Percentiles rank a stretch among this genome's conserved stretches.
These are phyloP conservation scores for Spea bombifrons DNA, from an alignment of 2,113 vertebrate species.

Conservation along the genomic window DNA sequence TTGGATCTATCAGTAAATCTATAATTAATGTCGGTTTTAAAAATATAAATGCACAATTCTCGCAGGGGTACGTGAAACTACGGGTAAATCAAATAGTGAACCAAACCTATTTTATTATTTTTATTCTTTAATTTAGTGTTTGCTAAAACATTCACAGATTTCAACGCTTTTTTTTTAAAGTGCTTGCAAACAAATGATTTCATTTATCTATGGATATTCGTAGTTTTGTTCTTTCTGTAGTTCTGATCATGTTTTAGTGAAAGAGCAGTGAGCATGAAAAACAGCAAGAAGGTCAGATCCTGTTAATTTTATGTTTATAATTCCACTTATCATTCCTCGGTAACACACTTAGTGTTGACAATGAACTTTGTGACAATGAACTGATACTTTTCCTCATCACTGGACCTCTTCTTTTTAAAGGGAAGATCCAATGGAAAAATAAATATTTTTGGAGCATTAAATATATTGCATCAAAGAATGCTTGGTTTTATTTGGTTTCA, in stretches of 20 bases:
- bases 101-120: neutral
- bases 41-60: constrained; percentile 41
- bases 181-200: constrained; percentile 2
- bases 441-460: too few species aligned
- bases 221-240: neutral
- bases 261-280: neutral
- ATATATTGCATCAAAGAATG: too few species aligned
- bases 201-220: constrained; percentile 11
- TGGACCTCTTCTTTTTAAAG: too few species aligned
- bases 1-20: constrained; percentile 61
- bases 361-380: neutral
- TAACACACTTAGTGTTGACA: neutral
- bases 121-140: constrained; percentile 8
- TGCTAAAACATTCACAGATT: neutral
- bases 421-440: too few species aligned
- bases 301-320: constrained; percentile 12
- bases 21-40: constrained; percentile 73
- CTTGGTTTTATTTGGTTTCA: too few species aligned
- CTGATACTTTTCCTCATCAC: too few species aligned
- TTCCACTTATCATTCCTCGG: neutral
- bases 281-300: constrained; percentile 19
- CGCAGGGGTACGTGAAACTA: neutral
- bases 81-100: constrained; percentile 8
- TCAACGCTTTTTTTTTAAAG: neutral
- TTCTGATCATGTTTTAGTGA: neutral